These are phyloP conservation scores for Paradoxurus hermaphroditus DNA, from an alignment of 2,113 vertebrate genomes.

Conservation along the genomic window DNA sequence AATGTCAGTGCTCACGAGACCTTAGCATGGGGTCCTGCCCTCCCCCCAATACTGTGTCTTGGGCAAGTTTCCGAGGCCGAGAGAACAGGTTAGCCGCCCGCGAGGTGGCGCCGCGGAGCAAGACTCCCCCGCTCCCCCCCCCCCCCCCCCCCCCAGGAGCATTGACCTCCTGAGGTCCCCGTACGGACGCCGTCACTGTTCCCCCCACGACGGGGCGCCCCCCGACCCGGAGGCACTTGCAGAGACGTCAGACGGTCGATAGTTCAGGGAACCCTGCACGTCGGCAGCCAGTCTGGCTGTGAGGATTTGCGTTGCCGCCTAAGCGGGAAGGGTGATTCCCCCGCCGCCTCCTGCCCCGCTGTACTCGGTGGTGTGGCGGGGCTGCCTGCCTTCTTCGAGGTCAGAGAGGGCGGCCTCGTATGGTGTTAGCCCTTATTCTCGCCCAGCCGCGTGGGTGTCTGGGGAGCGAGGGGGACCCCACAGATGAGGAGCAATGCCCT, in stretches of 20 bases:
- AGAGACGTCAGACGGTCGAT: neutral
- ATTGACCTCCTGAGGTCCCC: too few species aligned
- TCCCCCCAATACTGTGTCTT: neutral
- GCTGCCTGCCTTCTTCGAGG: neutral
- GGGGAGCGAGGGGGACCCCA: too few species aligned
- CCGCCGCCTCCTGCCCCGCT: neutral
- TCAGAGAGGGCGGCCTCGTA: neutral
- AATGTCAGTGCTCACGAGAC: neutral
- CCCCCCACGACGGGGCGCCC: accelerated
- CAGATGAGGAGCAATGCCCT: neutral
- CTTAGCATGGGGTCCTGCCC: neutral
- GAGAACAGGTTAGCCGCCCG: neutral
- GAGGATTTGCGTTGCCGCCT: neutral
- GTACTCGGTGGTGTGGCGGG: too few species aligned
- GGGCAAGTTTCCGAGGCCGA: neutral
- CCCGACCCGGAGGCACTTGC: neutral
- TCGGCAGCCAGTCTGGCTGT: neutral
- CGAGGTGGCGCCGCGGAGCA: accelerated
- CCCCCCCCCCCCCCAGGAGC: accelerated
- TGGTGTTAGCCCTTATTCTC: neutral
- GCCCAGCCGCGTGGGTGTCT: neutral
- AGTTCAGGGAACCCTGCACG: neutral
- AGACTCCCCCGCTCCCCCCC: accelerated
- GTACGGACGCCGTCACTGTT: neutral
- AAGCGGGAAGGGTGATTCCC: neutral